Base-by-base conservation (phyloP, 2,797 vertebrate genomes). In the Squalus acanthias region DNA sequence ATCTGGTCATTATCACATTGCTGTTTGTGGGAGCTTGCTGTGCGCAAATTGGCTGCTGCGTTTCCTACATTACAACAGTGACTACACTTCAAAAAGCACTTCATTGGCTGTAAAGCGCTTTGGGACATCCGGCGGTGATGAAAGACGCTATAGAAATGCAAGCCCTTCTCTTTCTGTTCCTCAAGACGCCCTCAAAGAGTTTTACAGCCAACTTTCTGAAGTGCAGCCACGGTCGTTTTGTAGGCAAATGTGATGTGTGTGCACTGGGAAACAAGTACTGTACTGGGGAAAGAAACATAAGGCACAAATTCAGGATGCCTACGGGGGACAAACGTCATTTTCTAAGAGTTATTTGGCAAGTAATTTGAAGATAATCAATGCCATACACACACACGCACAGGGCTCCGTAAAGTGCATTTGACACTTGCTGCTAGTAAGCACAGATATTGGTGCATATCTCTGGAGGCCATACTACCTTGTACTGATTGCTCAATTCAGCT, bases 401-500 rank as follows among this genome's bases (percentile, higher is more conserved):
- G 24, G 53, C 9, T 89, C 87, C 8, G 22, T 60, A 24, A 85
- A 85, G 46, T 60, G 53, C 1, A 89, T 89, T 53, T 89, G 87
- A 60, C 53, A 60, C 24, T 89, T 89, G 29, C 50, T 89, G 53
- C 50, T 60, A 4, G 50, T 60, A 57, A 29, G 53, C 53, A 70
- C 50, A 60, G 53, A 60, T 89, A 89, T 89, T 60, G 26, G 50
- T 89, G 87, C 50, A 12, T 60, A 60, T 89, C 87, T 39, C 82
- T 9, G 7, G 7, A 85, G 82, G 46, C 46, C 82, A 2, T 7
- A 85, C 20, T 9, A 50, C 6, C 5, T 85, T 50, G 20, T 50
- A 20, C 39, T 85, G 39, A 85, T 89, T 89, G 87, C 50, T 89
- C 87, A 89, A 12, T 85, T 85, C 82, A 85, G 46, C 82, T 85